Base-by-base conservation (phyloP, 2,797 vertebrate species). In the Spheniscus humboldti region DNA sequence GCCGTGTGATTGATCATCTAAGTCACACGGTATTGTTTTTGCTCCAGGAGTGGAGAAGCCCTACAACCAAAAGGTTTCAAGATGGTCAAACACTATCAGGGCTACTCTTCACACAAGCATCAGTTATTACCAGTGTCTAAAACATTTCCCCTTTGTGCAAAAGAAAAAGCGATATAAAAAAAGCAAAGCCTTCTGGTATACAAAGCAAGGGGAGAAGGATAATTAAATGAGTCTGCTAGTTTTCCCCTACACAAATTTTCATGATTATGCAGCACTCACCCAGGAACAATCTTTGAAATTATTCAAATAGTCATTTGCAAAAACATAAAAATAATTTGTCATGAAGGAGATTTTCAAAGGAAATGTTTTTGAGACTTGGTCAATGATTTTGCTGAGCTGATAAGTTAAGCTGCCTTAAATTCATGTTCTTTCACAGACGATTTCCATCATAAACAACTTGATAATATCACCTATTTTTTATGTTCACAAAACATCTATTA, bases 11-110 rank as follows among this genome's bases (percentile, higher is more conserved):
- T 87, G 75, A 97, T 96, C 71, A 57, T 67, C 68, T 53, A 68
- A 94, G 83, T 90, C 86, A 59, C n/a, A 67, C 75, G 33, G 35
- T 77, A 89, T 92, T 94, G 90, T 94, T 96, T 95, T 81, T 93
- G 60, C 41, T 80, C 72, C 53, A 39, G 47, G 30, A 90, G 30
- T 71, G 56, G 63, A 93, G 86, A 84, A 93, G 60, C 62, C 55
- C 81, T 86, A 55, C 37, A 88, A 77, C 56, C 68, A 94, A 69
- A 84, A 91, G 71, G 62, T 94, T 95, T 95, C 73, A 55, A 72
- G 88, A 68, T 0, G 0, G 48, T 35, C 74, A 92, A 48, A 45
- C 41, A 67, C 41, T 48, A 53, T 85, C 30, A 82, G 48, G 48
- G 56, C 68, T 76, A 9, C 84, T 88, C 81, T 79, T 86, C 41